Evolutionary conservation across 2,888 invertebrate genomes (phyloP), one percentile per base, ranked within the genome.

Genomic region (Alsophila aescularia): DNA sequence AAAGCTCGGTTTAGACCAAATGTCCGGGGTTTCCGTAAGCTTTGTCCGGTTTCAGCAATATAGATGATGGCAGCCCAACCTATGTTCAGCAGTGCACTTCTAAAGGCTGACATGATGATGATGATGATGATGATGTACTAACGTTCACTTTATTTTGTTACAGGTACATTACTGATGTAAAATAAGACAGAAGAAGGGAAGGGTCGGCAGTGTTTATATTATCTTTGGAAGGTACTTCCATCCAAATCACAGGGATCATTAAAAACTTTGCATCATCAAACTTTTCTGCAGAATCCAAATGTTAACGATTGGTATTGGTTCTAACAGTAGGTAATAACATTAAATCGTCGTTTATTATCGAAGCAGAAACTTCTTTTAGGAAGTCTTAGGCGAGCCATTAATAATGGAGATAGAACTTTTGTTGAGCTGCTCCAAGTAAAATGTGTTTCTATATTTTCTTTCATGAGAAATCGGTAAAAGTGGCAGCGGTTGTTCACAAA

Each of bases 311-410:
- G 32, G 50, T 55, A 52, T 45, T 47, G 52, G 47, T 53, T 57
- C 53, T 51, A 57, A 56, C 61, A n/a, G n/a, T n/a, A n/a, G n/a
- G n/a, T n/a, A 63, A 54, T 41, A 59, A 49, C 54, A 59, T 61
- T 59, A 66, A 63, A 63, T 52, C 45, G 40, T 31, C 44, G 43
- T 69, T 70, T 73, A 73, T 62, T 62, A 60, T 58, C 58, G 39
- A 54, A 66, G 53, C 65, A 69, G 68, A 55, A 57, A 62, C 52
- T 65, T 66, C 53, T 65, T 68, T 66, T 60, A 61, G 64, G 58
- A 57, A 60, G 60, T 57, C 67, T 67, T 75, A 73, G n/a, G 52
- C 29, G 50, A 61, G 56, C 67, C 72, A 65, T 73, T 73, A 72
- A 73, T 70, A 70, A 70, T 52, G 60, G 42, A 43, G 57, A 53